phyloP scores from a whole-genome alignment of 2,113 vertebrate species.

The Sialia sialis region DNA sequence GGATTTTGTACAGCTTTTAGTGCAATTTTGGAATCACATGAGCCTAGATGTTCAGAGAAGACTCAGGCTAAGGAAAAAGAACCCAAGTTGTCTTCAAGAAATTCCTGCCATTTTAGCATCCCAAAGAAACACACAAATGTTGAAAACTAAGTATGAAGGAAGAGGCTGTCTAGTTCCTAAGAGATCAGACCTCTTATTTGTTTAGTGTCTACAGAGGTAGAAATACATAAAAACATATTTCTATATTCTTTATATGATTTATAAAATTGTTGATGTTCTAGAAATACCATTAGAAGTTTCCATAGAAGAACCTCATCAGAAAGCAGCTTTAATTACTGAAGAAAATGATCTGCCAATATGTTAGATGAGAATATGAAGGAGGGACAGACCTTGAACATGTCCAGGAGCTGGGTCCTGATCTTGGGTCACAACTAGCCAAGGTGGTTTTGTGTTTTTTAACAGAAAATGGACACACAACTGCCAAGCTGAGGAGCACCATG shows the following conservation, averaged over 20 bases:
- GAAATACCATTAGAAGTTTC: background rate
- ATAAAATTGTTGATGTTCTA: background rate
- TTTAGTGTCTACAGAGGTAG: background rate
- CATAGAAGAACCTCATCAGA: background rate
- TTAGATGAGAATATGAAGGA: background rate
- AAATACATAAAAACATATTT: background rate
- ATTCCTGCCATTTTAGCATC: background rate
- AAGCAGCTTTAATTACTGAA: background rate
- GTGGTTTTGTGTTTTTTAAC: background rate
- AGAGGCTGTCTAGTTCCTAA: background rate
- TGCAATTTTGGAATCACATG: background rate
- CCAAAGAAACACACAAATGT: background rate
- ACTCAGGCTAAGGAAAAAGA: background rate
- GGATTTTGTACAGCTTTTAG: background rate
- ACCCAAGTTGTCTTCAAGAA: background rate
- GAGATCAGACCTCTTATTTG: background rate
- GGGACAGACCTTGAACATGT: background rate
- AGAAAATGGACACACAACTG: background rate
- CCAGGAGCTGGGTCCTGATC: background rate
- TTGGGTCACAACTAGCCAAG: background rate
- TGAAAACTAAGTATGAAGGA: background rate
- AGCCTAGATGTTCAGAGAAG: background rate
- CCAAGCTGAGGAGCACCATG: background rate
- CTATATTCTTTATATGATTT: no score
- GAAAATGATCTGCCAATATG: background rate